Evolutionary conservation across 2,888 invertebrate genomes (phyloP).

Genomic region (Cancer borealis): DNA sequence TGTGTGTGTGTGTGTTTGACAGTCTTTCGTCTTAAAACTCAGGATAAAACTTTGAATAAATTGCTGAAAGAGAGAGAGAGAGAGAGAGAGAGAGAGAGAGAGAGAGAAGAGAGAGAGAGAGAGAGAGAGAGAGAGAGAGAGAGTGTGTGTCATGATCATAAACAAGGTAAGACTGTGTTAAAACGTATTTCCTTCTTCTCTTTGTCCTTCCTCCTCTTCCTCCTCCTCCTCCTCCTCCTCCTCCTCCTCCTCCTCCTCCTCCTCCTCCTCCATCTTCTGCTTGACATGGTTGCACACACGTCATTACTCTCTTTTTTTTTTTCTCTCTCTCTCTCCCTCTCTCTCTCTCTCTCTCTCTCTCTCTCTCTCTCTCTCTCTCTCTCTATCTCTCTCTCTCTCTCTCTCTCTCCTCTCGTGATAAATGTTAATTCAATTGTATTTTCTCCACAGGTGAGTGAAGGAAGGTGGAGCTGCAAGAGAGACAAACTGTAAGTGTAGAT

Average conservation of each 20-base stretch:
- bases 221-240: constrained; percentile 32
- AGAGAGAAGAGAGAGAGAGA: too few species aligned
- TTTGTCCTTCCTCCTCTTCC: background rate
- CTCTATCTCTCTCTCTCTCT: constrained; percentile 7
- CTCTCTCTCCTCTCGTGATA: background rate
- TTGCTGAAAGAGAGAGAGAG: too few species aligned
- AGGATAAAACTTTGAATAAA: too few species aligned
- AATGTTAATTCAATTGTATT: background rate
- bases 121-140: too few species aligned
- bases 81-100: too few species aligned
- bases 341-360: constrained; percentile 32
- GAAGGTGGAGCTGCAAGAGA: too few species aligned
- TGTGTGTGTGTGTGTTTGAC: constrained; percentile 16
- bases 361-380: constrained; percentile 30
- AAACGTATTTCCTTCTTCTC: too few species aligned
- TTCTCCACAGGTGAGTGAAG: background rate
- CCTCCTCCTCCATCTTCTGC: background rate
- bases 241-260: background rate
- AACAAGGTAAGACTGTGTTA: too few species aligned
- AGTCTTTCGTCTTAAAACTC: too few species aligned
- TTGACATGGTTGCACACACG: background rate
- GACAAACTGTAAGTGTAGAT: background rate
- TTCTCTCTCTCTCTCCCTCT: constrained; percentile 32
- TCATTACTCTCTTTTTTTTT: background rate
- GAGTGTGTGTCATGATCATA: too few species aligned